Evolutionary conservation across 2,888 invertebrate species (phyloP), one percentile per base, ranked within the genome.

Genomic region (Gastracanthus pulcherrimus): DNA sequence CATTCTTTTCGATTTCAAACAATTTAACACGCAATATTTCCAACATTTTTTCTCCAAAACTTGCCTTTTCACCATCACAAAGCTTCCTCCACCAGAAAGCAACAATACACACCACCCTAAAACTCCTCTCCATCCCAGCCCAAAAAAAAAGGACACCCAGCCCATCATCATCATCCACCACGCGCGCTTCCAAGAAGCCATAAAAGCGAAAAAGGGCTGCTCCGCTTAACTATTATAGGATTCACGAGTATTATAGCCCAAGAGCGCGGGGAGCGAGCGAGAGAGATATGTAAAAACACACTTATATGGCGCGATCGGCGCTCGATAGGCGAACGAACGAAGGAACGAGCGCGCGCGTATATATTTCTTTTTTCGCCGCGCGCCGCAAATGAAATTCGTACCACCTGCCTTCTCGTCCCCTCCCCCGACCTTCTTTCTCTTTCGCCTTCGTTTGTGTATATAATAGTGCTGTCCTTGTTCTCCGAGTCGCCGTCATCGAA

Each of bases 351-450:
- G 60, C n/a, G 34, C 62, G 34, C 34, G 31, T 19, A 34, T 19
- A 19, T 51, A 26, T 76, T 55, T 36, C 36, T 60, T 69, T 69
- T 31, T 62, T 29, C 58, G 60, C 9, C 3, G 0, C 34, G 88
- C 88, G 41, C 72, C 60, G 48, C 55, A 89, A 90, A 90, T 89
- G 87, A 89, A 90, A 89, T 89, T 88, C 87, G 83, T 85, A 80
- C 89, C 89, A 89, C 55, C 81, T 81, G 84, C 80, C 77, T 75
- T 74, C 72, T 71, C 82, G 79, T 71, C 23, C 55, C 36, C 62
- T 11, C 62, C 58, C 51, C 36, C 26, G 38, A 23, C 60, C 41
- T 23, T 60, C 60, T 31, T 23, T 60, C 55, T 55, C 13, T 55
- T 55, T 55, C 26, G 55, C 55, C 26, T n/a, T n/a, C n/a, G n/a